Evolutionary conservation across 2,113 vertebrate genomes (phyloP), one percentile per base, ranked within the genome.

Genomic region (Trichomycterus rosablanca): DNA sequence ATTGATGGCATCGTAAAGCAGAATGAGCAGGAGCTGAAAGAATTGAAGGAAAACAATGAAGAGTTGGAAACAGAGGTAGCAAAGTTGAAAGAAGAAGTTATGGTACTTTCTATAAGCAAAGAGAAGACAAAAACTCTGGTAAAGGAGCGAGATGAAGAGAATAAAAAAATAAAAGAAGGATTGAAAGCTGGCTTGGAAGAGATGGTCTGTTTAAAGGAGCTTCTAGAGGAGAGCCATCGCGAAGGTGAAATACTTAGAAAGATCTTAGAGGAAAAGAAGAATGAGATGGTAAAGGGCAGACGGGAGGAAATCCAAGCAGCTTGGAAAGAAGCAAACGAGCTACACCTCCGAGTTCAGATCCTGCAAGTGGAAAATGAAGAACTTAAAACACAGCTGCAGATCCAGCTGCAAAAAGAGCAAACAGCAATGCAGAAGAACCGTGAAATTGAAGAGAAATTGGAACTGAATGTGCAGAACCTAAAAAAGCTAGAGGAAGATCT

Each of bases 171-270:
- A 71, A 75, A 66, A 32, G 67, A 78, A 12, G 78, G 65, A 1
- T 68, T 87, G 30, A 78, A 28, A 15, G 54, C 15, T 0, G 75
- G 73, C 0, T 48, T 81, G 65, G 44, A 81, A 56, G 83, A 87
- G 75, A 67, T 81, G 75, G 69, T 55, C 18, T 66, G 45, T 0
- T 74, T 87, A 11, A 78, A 81, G 14, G 54, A 66, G 15, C 71
- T 83, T 19, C 72, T 87, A 51, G 66, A 82, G 76, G 81, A 81
- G 56, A 84, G 80, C 68, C 80, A 80, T 11, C 5, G 42, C 1
- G 80, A 86, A 26, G 83, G 72, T 43, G 77, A 83, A 64, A 72
- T 15, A 7, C 76, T 85, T 58, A 75, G 58, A 59, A 69, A 43
- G 2, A 15, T 72, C 1, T 59, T 86, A 15, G 59, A 59, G 66